Evolutionary conservation across 2,888 invertebrate species (phyloP), one percentile per base, ranked within the genome.

Genomic region (Hylaea fasciaria): DNA sequence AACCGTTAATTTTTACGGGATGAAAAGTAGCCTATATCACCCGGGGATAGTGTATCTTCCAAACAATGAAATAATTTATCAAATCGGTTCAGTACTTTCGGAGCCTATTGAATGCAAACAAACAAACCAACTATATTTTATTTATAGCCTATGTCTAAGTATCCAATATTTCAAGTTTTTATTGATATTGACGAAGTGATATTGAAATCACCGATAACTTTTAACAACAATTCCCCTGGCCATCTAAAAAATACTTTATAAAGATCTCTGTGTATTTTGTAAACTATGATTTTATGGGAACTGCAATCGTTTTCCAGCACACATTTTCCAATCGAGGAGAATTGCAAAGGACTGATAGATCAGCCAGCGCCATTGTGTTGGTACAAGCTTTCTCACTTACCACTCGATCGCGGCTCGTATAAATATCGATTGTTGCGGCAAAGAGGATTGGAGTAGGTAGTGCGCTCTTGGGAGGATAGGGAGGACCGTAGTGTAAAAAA

Each of bases 401-500:
- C 68, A 66, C 68, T 55, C 73, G 76, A 80, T 81, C 79, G 79
- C 64, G 72, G 76, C 81, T 74, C 78, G 76, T 81, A 82, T 85
- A 81, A 80, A 79, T 83, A 90, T 89, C 86, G 89, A 85, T 86
- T 83, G 80, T 77, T 69, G 56, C 69, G 71, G 81, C 82, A 85
- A 86, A 86, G 82, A 80, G 85, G 84, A 87, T 85, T 83, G 83
- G 46, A 73, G 70, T 77, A 75, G 80, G 70, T 77, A 75, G 80
- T 77, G 75, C 71, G 78, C 85, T 83, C 83, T 71, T 64, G 85
- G 84, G 85, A 82, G 71, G 50, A 50, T 81, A 84, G 85, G 72
- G 80, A 57, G 62, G 76, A 50, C 50, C 58, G 1, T 5, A 22
- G 7, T 12, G 14, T 45, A 65, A 66, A 55, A 12, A 48, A 41